A percentile compares a stretch with the other conserved stretches of the same genome.
phyloP scores from a whole-genome alignment of 2,888 invertebrate species.

The Dynastes maya region DNA sequence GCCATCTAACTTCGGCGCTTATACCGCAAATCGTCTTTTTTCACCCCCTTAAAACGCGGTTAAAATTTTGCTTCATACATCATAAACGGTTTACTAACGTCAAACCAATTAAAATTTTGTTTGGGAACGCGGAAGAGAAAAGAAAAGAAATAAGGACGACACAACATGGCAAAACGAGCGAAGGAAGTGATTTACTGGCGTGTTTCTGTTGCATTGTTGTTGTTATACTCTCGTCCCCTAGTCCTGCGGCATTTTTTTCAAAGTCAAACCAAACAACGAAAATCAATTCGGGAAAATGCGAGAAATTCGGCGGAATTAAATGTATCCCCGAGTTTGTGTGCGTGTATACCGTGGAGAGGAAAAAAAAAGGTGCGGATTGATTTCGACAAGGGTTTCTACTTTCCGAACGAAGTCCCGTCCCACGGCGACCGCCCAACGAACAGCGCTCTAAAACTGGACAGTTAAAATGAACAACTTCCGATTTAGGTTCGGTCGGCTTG shows the following conservation, averaged over 20 bases:
- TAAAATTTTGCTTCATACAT: not conserved
- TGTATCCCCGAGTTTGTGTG: conserved; percentile 19
- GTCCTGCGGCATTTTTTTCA: not conserved
- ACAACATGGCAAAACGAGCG: not conserved
- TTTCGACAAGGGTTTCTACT: conserved; percentile 55
- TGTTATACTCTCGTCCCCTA: not conserved
- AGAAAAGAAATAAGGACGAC: too few relatives aligned
- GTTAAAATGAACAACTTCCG: conserved; percentile 42
- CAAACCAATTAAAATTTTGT: not conserved
- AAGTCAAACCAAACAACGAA: conserved; percentile 27
- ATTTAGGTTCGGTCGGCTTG: conserved; percentile 32
- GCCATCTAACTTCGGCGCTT: not conserved
- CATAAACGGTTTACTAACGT: not conserved
- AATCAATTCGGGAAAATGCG: conserved; percentile 23
- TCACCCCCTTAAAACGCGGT: not conserved
- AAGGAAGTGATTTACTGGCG: not conserved
- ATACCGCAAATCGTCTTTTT: not conserved
- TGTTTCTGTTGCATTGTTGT: not conserved
- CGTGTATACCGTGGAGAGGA: conserved; percentile 26
- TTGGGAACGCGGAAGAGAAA: too few relatives aligned
- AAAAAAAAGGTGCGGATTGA: conserved; percentile 52
- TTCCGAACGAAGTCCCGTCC: not conserved
- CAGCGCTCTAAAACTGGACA: conserved; percentile 14
- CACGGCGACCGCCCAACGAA: conserved; percentile 3
- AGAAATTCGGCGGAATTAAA: conserved; percentile 35